A percentile compares a stretch with the other conserved stretches of the same genome.
Evolutionary conservation across 2,888 invertebrate species (phyloP).

Genomic region (Abrostola tripartita): DNA sequence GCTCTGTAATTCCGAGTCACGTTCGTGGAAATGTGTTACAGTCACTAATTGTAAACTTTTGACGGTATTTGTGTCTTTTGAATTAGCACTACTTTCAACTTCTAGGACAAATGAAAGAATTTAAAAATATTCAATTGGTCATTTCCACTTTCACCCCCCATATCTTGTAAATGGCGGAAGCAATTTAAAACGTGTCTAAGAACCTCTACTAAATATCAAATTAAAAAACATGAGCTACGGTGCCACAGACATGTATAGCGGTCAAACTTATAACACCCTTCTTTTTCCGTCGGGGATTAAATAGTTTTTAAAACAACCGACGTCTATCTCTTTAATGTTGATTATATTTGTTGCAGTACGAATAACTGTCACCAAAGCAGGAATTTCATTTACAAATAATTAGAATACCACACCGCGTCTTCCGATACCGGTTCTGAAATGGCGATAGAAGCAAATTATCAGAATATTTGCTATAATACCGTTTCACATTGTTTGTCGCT

Average conservation of each 20-base stretch:
- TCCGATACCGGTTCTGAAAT: conserved; percentile 30
- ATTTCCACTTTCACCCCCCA: too few species aligned
- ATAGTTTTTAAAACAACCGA: too few species aligned
- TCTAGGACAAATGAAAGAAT: too few species aligned
- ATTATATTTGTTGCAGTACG: conserved; percentile 3
- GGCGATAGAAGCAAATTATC: conserved; percentile 49
- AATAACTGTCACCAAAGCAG: conserved; percentile 24
- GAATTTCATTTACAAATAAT: conserved; percentile 44
- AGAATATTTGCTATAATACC: conserved; percentile 47
- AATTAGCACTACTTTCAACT: too few species aligned
- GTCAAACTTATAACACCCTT: too few species aligned
- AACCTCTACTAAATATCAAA: too few species aligned
- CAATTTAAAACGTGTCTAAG: too few species aligned
- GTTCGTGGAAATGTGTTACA: neutral
- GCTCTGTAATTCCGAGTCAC: neutral
- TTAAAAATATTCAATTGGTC: too few species aligned
- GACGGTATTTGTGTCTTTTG: neutral
- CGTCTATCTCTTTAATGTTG: neutral
- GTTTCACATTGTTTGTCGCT: conserved; percentile 30
- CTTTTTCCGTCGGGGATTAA: too few species aligned
- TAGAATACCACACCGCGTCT: conserved; percentile 42
- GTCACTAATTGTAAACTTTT: neutral
- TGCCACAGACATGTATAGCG: too few species aligned
- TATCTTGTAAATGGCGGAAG: too few species aligned
- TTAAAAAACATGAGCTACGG: too few species aligned